phyloP scores from a whole-genome alignment of 2,797 vertebrate species.

The Gadopsis bispinosus region DNA sequence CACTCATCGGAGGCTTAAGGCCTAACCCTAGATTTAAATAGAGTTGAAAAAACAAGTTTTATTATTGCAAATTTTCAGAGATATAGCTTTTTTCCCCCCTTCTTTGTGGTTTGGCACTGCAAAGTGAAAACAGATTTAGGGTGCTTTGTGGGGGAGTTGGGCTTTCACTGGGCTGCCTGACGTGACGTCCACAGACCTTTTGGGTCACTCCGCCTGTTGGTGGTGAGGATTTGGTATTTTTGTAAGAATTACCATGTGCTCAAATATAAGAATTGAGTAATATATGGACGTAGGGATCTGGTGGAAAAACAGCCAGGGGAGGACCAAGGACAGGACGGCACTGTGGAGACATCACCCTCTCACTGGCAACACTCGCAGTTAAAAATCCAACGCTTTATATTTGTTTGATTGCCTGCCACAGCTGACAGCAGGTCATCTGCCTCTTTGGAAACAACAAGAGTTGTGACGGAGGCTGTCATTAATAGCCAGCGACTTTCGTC shows the following conservation, averaged over 20 bases:
- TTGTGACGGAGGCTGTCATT: constrained; percentile 48
- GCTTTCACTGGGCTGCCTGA: constrained; percentile 43
- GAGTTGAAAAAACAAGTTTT: constrained; percentile 65
- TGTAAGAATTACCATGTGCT: constrained; percentile 58
- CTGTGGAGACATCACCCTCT: constrained; percentile 25
- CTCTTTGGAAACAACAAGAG: constrained; percentile 52
- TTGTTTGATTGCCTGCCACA: constrained; percentile 73
- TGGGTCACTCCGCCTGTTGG: constrained; percentile 43
- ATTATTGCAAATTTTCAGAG: constrained; percentile 63
- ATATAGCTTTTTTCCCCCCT: constrained; percentile 10
- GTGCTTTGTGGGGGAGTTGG: constrained; percentile 60
- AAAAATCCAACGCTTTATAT: constrained; percentile 64
- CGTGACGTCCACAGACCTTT: constrained; percentile 43
- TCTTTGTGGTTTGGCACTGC: constrained; percentile 60
- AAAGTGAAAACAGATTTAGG: constrained; percentile 59
- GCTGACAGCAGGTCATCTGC: constrained; percentile 67
- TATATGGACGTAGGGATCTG: constrained; percentile 47
- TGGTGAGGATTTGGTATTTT: constrained; percentile 65
- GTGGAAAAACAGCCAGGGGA: constrained; percentile 42
- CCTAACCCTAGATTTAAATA: constrained; percentile 65
- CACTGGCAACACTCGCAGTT: constrained; percentile 24
- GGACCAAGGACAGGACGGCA: constrained; percentile 31
- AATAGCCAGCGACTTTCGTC: constrained; percentile 43
- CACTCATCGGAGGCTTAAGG: constrained; percentile 63
- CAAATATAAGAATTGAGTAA: constrained; percentile 54